Evolutionary conservation across 92 coral and sea anemone species (phyloP).

Genomic region (Plumapathes pennacea): DNA sequence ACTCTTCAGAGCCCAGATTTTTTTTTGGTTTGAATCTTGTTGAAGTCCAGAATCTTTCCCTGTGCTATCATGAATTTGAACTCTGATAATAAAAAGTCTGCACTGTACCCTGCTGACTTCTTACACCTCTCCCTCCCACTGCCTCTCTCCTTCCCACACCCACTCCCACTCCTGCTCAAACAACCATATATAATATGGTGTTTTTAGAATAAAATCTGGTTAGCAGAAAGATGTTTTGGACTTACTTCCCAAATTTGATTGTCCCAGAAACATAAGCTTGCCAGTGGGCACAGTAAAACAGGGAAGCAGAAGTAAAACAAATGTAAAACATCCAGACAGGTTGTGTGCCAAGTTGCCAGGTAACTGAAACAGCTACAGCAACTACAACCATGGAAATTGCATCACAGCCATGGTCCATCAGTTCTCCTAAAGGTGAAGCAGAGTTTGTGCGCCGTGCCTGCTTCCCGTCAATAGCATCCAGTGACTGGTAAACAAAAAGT

Average conservation of each 20-base stretch:
- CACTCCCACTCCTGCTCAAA: too few species aligned
- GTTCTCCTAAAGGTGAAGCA: conserved; percentile 92
- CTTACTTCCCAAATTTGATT: conserved; percentile 90
- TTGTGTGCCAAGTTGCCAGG: conserved; percentile 72
- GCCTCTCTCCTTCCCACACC: too few species aligned
- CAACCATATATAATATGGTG: too few species aligned
- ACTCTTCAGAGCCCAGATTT: too few species aligned
- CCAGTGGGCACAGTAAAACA: conserved; percentile 97
- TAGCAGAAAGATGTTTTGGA: too few species aligned
- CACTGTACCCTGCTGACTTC: too few species aligned
- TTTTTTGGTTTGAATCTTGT: too few species aligned
- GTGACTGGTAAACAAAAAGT: conserved; percentile 79
- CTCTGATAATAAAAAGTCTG: too few species aligned
- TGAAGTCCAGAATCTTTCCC: too few species aligned
- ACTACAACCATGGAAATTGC: conserved; percentile 78
- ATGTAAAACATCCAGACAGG: conserved; percentile 86
- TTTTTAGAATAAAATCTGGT: too few species aligned
- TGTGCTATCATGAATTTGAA: too few species aligned
- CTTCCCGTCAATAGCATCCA: conserved; percentile 96
- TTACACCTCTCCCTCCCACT: too few species aligned
- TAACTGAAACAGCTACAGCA: conserved; percentile 49
- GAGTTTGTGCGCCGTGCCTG: conserved; percentile 91
- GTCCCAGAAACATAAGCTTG: conserved; percentile 88
- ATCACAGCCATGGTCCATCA: conserved; percentile 98
- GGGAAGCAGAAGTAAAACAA: conserved; percentile 44